Evolutionary conservation across 2,797 vertebrate species (phyloP), one percentile per base, ranked within the genome.

Genomic region (Labroides dimidiatus): DNA sequence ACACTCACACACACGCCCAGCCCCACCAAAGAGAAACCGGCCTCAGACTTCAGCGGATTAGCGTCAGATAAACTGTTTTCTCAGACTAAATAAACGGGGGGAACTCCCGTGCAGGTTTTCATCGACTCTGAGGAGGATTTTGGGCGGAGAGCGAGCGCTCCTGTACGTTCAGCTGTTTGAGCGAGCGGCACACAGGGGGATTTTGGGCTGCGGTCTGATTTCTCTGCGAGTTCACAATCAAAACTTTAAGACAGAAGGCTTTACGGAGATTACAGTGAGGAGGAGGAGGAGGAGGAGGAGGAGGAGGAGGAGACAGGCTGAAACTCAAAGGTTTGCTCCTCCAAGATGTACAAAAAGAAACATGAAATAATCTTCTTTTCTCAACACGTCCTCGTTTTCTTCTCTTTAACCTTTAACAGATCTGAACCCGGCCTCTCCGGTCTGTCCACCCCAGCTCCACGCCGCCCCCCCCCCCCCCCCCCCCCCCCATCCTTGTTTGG

Each of bases 51-150:
- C 6, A 30, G 61, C 55, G 75, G 76, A 78, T 85, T 85, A 71
- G 33, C 54, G 36, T 44, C 21, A 52, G 65, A 77, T 58, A 50
- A 67, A 79, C 45, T 56, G 21, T 73, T 66, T 77, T 72, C 41
- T 70, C 68, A 60, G 57, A 73, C 54, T 55, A 70, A 85, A 78
- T 59, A 72, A 53, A 72, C 10, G 6, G 9, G 80, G 88, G 84
- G 65, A 88, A 90, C 86, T 89, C 87, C 87, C 85, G 13, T 48
- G 33, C 61, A 48, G 36, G 50, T 70, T 76, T 51, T 59, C 44
- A 43, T 57, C 42, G 37, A 44, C 15, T 10, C 55, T 63, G 49
- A 36, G 11, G 33, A 73, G 82, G 87, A 72, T 78, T 87, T 74
- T 69, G 81, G 86, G 84, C 72, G 81, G 82, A 72, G 87, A 73